phyloP scores from a whole-genome alignment of 2,113 vertebrate species.

The Axis porcinus region DNA sequence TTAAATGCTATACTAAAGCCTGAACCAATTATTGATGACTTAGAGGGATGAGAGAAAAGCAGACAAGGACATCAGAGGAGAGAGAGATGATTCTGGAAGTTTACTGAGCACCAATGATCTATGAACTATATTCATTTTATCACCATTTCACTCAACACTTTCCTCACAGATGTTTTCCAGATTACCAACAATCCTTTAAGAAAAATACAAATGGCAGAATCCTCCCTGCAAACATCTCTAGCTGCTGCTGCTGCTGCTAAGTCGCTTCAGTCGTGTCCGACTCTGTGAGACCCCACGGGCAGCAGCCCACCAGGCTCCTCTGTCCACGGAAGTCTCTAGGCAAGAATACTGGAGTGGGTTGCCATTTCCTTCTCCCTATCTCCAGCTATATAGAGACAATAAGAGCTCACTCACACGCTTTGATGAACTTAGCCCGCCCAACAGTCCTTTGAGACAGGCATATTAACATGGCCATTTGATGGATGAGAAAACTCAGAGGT shows the following conservation, averaged over 20 bases:
- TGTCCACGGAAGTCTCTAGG: background rate
- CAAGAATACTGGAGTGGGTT: background rate
- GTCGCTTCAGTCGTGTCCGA: background rate
- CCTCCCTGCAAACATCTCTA: background rate
- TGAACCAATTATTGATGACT: background rate
- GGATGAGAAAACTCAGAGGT: background rate
- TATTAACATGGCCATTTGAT: background rate
- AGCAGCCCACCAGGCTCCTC: background rate
- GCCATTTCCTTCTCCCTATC: background rate
- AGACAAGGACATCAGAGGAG: background rate
- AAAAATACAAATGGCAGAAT: background rate
- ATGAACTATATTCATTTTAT: background rate
- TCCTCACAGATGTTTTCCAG: background rate
- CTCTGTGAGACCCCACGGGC: fast-evolving
- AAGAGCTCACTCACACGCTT: background rate
- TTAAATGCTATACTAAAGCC: background rate
- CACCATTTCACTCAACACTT: background rate
- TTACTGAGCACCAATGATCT: background rate
- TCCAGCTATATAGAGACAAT: background rate
- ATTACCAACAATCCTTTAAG: background rate
- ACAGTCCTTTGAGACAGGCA: background rate
- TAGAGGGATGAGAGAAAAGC: background rate
- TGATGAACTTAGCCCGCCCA: background rate
- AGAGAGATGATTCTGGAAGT: background rate
- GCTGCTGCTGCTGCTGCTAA: background rate